phyloP scores from a whole-genome alignment of 2,888 invertebrate genomes.

The Rhodophaea formosa region DNA sequence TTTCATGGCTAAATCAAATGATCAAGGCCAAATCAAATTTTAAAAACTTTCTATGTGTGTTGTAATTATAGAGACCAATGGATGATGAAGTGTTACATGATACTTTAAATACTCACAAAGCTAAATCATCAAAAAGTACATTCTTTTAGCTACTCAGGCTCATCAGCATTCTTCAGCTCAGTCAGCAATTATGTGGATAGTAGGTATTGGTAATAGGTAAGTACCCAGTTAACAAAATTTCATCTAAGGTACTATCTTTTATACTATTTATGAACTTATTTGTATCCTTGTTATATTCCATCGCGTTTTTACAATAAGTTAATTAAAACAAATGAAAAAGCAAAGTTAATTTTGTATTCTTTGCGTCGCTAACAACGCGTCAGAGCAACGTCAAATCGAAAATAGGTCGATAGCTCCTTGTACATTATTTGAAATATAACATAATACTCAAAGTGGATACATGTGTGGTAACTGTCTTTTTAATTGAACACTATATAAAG shows the following conservation, averaged over 20 bases:
- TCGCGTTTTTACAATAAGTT: no score
- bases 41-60: neutral
- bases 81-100: neutral
- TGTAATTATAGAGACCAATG: neutral
- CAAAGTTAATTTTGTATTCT: constrained; percentile 3
- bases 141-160: neutral
- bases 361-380: constrained; percentile 62
- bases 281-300: no score
- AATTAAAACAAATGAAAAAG: neutral
- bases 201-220: neutral
- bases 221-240: neutral
- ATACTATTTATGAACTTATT: neutral
- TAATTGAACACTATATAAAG: neutral
- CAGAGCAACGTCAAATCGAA: constrained; percentile 70
- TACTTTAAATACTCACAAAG: neutral
- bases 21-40: constrained; percentile 4
- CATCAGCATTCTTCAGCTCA: constrained; percentile 20
- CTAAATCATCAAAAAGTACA: constrained; percentile 1
- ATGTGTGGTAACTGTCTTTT: neutral
- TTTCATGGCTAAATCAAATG: neutral
- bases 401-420: constrained; percentile 59
- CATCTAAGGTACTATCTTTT: neutral
- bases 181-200: constrained; percentile 25
- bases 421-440: neutral
- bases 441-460: neutral